phyloP scores from a whole-genome alignment of 2,113 vertebrate genomes.

The Picathartes gymnocephalus region DNA sequence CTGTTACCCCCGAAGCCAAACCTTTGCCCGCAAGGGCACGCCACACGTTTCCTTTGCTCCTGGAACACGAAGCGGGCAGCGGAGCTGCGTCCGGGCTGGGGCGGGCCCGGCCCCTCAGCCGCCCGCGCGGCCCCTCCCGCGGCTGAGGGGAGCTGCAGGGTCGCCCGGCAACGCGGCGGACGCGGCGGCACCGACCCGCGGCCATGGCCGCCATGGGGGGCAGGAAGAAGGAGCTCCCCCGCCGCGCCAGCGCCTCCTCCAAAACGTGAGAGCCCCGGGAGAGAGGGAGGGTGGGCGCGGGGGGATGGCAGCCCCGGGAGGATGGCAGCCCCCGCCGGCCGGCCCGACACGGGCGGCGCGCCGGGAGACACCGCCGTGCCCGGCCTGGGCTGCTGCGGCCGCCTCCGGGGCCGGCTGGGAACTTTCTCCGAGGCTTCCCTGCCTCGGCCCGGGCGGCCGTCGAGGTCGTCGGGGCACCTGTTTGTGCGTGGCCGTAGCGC shows the following conservation, averaged over 20 bases:
- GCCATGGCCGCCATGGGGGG: conserved; percentile 6
- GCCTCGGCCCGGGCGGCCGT: background rate
- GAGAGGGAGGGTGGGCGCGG: background rate
- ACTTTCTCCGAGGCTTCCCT: too few species aligned
- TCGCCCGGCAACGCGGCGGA: conserved; percentile 38
- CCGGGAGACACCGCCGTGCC: too few species aligned
- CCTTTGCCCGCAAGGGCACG: too few species aligned
- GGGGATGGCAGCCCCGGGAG: background rate
- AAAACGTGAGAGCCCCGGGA: conserved; percentile 16
- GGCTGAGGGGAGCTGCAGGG: background rate
- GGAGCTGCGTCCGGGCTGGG: rapidly evolving
- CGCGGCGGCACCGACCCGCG: background rate
- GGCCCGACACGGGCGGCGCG: too few species aligned
- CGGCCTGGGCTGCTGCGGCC: too few species aligned
- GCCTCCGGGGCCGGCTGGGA: too few species aligned
- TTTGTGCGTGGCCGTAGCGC: too few species aligned
- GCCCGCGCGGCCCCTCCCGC: background rate
- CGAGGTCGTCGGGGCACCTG: background rate
- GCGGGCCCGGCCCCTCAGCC: too few species aligned
- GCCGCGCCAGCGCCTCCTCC: background rate
- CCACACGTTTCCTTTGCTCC: rapidly evolving
- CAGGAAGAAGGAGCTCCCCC: background rate
- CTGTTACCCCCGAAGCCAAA: rapidly evolving
- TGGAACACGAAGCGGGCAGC: rapidly evolving
- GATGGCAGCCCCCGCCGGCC: background rate